Evolutionary conservation across 2,888 invertebrate species (phyloP).

Genomic region (Nomada lathburiana): DNA sequence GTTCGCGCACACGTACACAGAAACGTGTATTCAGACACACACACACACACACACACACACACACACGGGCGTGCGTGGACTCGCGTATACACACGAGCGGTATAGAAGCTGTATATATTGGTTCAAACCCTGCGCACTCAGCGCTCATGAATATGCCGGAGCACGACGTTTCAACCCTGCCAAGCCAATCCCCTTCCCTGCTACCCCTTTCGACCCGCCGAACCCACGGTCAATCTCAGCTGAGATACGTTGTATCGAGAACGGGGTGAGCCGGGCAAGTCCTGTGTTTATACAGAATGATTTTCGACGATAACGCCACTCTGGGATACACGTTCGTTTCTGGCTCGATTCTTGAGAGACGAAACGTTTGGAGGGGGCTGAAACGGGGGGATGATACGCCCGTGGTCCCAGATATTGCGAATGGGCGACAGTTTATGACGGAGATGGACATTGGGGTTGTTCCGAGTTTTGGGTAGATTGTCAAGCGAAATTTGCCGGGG

Average conservation of each 20-base stretch:
- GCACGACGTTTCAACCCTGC: conserved; percentile 78
- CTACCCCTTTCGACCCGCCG: conserved; percentile 51
- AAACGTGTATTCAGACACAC: conserved; percentile 41
- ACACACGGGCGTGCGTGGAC: conserved; percentile 56
- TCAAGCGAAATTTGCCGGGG: no score
- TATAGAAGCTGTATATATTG: conserved; percentile 76
- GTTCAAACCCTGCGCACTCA: conserved; percentile 81
- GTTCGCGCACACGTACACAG: not conserved
- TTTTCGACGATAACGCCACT: conserved; percentile 71
- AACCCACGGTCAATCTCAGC: conserved; percentile 76
- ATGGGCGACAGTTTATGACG: no score
- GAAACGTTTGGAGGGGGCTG: not conserved
- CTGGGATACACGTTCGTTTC: conserved; percentile 63
- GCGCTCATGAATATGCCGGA: conserved; percentile 81
- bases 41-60: conserved; percentile 59
- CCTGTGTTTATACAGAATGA: conserved; percentile 73
- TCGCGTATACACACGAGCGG: conserved; percentile 46
- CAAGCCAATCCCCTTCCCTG: conserved; percentile 69
- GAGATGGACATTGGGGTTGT: no score
- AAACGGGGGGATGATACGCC: conserved; percentile 42
- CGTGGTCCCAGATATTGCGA: conserved; percentile 36
- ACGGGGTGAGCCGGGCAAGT: conserved; percentile 67
- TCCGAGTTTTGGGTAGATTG: not conserved
- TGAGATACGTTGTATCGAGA: conserved; percentile 74
- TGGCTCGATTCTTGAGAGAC: conserved; percentile 10